Percentiles rank a stretch among this genome's conserved stretches.
Evolutionary conservation across 1,140 invertebrate species (phyloP).

Genomic region (Latrodectus geometricus): DNA sequence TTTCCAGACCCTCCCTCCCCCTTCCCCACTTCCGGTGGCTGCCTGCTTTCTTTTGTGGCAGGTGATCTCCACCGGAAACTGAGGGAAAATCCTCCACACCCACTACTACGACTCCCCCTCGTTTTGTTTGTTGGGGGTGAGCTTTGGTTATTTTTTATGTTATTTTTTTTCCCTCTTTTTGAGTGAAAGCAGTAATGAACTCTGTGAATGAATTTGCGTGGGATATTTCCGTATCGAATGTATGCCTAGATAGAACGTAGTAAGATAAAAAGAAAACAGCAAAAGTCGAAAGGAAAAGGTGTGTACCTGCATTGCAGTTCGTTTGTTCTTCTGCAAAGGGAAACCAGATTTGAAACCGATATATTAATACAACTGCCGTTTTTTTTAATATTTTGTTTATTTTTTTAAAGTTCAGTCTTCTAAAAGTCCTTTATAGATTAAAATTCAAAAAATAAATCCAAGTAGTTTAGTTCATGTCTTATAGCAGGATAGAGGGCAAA

Average conservation of each 20-base stretch:
- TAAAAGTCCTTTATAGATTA: too few species aligned
- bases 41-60: constrained; percentile 25
- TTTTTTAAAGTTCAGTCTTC: too few species aligned
- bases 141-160: constrained; percentile 6
- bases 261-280: not conserved
- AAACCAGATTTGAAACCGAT: too few species aligned
- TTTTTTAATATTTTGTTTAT: too few species aligned
- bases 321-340: too few species aligned
- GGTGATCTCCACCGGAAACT: constrained; percentile 42
- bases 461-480: too few species aligned
- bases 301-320: not conserved
- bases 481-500: too few species aligned
- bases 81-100: constrained; percentile 8
- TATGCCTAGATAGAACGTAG: constrained; percentile 30
- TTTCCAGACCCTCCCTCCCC: not conserved
- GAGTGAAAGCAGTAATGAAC: not conserved
- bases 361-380: too few species aligned
- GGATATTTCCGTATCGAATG: constrained; percentile 37
- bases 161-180: not conserved
- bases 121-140: constrained; percentile 43
- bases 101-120: constrained; percentile 11
- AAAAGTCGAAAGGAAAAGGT: not conserved
- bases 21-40: constrained; percentile 29
- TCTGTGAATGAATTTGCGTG: constrained; percentile 33
- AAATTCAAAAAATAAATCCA: too few species aligned